Base-by-base conservation (phyloP, 1,140 invertebrate species). In the Magallana angulata region DNA sequence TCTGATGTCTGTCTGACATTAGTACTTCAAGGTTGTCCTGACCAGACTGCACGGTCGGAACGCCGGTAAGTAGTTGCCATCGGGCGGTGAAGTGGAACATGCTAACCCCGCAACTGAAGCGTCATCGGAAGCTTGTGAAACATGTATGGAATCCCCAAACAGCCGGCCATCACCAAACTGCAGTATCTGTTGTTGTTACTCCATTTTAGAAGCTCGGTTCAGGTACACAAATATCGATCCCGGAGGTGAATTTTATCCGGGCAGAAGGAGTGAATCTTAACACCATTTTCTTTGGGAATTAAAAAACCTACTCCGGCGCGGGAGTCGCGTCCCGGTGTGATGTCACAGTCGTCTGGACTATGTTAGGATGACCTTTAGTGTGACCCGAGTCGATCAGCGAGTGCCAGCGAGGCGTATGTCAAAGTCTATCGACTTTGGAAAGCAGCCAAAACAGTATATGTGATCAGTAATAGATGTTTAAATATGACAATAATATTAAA, bases 391-490 rank as follows among this genome's bases (percentile, higher is more conserved):
- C 68, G 68, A 76, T 76, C 68, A 76, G 68, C 68, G 9, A 76
- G 68, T 76, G 24, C 14, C 68, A 30, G 68, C 68, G 24, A 76
- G 68, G 24, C 68, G 68, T 76, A 76, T 76, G 68, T 76, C 68
- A 76, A 76, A 76, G 68, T 76, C 68, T 76, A 76, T 76, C 68
- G 68, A 76, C 18, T 76, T 76, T 76, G 68, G 68, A 76, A 76
- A 76, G 68, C 68, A 76, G 68, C 68, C 68, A 76, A 76, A 76
- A 76, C 68, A 76, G 68, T 76, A 24, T 76, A 76, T 76, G 68
- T 76, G 68, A 76, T 76, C 68, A 76, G 68, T 76, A 36, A 76
- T 76, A 76, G 68, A 76, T 76, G 68, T 76, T 76, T 76, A 76
- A 76, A 76, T 76, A 76, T 76, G 68, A 76, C 68, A 76, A 76